phyloP scores from a whole-genome alignment of 2,113 vertebrate species.

The Garra rufa region DNA sequence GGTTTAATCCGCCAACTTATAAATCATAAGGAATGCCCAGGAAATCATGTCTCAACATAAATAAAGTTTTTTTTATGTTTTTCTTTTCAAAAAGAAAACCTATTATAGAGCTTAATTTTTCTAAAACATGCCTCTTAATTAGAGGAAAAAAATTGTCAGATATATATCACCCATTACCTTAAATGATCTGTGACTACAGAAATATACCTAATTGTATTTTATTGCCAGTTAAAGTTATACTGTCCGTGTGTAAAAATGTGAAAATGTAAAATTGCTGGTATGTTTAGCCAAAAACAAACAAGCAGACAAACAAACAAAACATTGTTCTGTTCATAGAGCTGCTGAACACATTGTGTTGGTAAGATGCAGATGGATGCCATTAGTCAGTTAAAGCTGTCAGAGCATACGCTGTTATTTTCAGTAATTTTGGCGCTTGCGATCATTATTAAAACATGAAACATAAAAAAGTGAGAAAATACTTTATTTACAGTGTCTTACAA shows the following conservation, averaged over 20 bases:
- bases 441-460: neutral
- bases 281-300: neutral
- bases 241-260: neutral
- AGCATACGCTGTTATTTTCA: neutral
- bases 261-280: neutral
- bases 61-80: too few species aligned
- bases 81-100: too few species aligned
- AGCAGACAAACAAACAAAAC: neutral
- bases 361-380: neutral
- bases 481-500: neutral
- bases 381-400: neutral
- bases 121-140: neutral
- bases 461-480: too few species aligned
- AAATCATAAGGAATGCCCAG: too few species aligned
- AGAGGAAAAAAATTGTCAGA: neutral
- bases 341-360: neutral
- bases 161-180: neutral
- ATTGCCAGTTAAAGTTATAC: neutral
- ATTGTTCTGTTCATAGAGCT: neutral
- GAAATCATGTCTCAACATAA: too few species aligned
- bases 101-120: neutral
- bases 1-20: too few species aligned
- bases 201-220: neutral
- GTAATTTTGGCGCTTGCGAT: neutral
- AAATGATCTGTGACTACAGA: neutral